Base-by-base conservation (phyloP, 1,140 invertebrate species). In the Brachionus sp. region DNA sequence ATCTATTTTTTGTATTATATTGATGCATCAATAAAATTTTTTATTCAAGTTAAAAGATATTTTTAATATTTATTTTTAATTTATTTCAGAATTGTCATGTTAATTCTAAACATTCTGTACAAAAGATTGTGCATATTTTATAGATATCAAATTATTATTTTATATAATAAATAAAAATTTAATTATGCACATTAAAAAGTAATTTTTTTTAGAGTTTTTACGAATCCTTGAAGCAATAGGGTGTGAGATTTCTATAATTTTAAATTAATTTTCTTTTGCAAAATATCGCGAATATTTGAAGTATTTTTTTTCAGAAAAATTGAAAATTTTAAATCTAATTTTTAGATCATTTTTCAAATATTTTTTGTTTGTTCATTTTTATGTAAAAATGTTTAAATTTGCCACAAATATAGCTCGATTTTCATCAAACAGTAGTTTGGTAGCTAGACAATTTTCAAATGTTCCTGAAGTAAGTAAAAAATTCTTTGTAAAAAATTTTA, bases 341-440 rank as follows among this genome's bases (percentile, higher is more conserved):
- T 29, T 29, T 3, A 29, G 29, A 3, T 29, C 29, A 3, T 2
- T 29, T 29, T 29, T 29, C 3, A 2, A 3, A 29, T 29, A 29
- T 29, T 2, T 2, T 29, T 29, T 29, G 29, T 1, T 29, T 2
- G 29, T 29, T 29, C 29, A 5, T 68, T 10, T 68, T 33, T 68
- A 29, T 35, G 13, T n/a, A 13, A 80, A 80, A 62, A 80, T 80
- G 77, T 80, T 80, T 23, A 80, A 80, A 39, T 16, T 62, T 37
- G 50, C 13, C 5, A 33, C 77, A 13, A 80, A 44, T 5, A 23
- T 80, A 44, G n/a, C 33, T 9, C 35, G 29, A 62, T 37, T 37
- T 23, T 35, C 39, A 16, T n/a, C n/a, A n/a, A n/a, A n/a, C n/a
- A 39, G 13, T 50, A 7, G 4, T 16, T 7, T 78, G 6, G 1